Percentiles rank a stretch among this genome's conserved stretches.
Conservation (phyloP, 2,113 vertebrate species). For the Lepisosteus osseus region DNA sequence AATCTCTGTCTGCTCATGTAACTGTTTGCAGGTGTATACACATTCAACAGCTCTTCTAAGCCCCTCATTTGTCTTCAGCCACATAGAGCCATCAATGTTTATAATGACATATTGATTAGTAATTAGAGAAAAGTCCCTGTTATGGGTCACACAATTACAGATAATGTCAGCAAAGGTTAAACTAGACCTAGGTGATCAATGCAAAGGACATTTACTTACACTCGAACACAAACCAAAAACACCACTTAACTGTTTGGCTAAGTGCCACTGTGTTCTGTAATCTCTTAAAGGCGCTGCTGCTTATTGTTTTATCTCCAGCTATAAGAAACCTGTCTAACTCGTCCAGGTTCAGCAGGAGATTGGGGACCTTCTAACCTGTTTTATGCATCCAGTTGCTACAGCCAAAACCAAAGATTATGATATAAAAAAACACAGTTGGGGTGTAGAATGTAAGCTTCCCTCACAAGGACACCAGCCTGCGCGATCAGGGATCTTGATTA, state of each 20-base stretch:
- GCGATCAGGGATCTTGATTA: no score
- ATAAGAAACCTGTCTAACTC: neutral
- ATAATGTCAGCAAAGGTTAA: constrained; percentile 9
- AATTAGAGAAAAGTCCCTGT: constrained; percentile 15
- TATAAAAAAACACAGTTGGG: neutral
- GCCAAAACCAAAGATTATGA: neutral
- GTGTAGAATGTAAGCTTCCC: no score
- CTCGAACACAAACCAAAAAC: neutral
- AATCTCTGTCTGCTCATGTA: no score
- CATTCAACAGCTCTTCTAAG: neutral
- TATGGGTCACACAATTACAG: constrained; percentile 1
- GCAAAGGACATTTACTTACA: neutral
- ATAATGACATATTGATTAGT: constrained; percentile 14
- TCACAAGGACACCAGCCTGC: neutral
- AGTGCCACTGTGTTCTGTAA: neutral
- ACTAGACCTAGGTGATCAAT: neutral
- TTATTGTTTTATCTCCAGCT: neutral
- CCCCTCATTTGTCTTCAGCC: neutral
- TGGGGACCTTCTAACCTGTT: neutral
- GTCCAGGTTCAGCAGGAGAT: neutral
- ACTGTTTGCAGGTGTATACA: neutral
- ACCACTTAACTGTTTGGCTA: constrained; percentile 5
- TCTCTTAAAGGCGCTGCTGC: neutral
- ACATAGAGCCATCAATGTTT: neutral
- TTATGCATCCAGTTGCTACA: neutral